A percentile compares a stretch with the other conserved stretches of the same genome.
These are phyloP conservation scores for Andrena camellia DNA, from an alignment of 2,888 invertebrate genomes.

Conservation along the genomic window DNA sequence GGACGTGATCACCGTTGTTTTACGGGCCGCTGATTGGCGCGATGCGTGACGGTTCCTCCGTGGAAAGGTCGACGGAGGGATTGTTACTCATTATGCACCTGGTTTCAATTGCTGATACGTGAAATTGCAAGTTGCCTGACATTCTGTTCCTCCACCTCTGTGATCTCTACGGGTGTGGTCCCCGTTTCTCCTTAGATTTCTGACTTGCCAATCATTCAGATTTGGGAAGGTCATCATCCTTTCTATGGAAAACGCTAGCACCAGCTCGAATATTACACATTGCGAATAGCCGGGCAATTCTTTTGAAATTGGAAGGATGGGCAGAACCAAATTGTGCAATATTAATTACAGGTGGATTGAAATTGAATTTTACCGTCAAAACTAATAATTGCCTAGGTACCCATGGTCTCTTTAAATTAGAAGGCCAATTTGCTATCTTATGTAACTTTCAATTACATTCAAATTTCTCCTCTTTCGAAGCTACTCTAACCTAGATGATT, in stretches of 20 bases:
- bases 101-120: slow-evolving; percentile 45
- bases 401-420: no score
- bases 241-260: neutral
- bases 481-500: no score
- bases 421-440: no score
- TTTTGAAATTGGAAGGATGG: neutral
- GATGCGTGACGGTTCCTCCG: slow-evolving; percentile 53
- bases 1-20: slow-evolving; percentile 34
- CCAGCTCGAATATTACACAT: neutral
- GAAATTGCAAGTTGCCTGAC: slow-evolving; percentile 43
- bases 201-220: slow-evolving; percentile 3
- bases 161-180: slow-evolving; percentile 49
- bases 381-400: no score
- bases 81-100: slow-evolving; percentile 48
- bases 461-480: no score
- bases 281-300: neutral
- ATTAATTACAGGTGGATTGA: no score
- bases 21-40: slow-evolving; percentile 54
- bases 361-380: no score
- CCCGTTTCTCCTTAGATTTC: neutral
- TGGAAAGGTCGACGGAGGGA: slow-evolving; percentile 53
- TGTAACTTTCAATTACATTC: no score
- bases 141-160: slow-evolving; percentile 34
- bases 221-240: neutral
- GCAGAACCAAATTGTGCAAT: no score